These are phyloP conservation scores for Pseudochromis fuscus DNA, from an alignment of 2,797 vertebrate species.

Conservation along the genomic window DNA sequence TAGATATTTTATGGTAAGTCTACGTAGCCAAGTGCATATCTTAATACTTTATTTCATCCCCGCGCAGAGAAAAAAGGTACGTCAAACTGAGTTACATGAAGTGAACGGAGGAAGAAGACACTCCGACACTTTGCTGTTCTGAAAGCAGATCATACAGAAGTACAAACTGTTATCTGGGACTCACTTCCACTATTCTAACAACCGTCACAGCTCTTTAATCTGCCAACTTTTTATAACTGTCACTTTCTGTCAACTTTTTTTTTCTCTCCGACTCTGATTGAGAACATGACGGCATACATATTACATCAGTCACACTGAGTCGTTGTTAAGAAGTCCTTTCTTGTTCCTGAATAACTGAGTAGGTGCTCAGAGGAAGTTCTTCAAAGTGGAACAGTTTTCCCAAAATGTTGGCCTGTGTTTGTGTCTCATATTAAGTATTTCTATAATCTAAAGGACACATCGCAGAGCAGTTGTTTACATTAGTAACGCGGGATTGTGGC, in stretches of 20 bases:
- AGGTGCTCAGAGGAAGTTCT: slow-evolving; percentile 47
- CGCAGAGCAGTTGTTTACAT: slow-evolving; percentile 57
- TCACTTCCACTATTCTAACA: slow-evolving; percentile 59
- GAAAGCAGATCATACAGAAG: slow-evolving; percentile 51
- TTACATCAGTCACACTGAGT: slow-evolving; percentile 70
- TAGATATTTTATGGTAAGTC: slow-evolving; percentile 87
- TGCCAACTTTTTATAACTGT: slow-evolving; percentile 64
- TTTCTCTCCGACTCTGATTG: slow-evolving; percentile 59
- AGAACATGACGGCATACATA: slow-evolving; percentile 71
- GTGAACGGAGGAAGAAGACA: slow-evolving; percentile 52
- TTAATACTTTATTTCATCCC: slow-evolving; percentile 83
- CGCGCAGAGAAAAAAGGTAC: slow-evolving; percentile 74
- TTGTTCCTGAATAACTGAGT: slow-evolving; percentile 56
- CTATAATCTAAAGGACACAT: slow-evolving; percentile 46
- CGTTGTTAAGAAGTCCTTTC: slow-evolving; percentile 52
- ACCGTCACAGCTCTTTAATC: slow-evolving; percentile 56
- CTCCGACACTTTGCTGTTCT: slow-evolving; percentile 53
- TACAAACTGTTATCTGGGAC: slow-evolving; percentile 41
- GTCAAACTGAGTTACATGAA: slow-evolving; percentile 53
- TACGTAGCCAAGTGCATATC: slow-evolving; percentile 85
- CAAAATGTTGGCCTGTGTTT: slow-evolving; percentile 38
- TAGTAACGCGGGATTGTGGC: slow-evolving; percentile 32
- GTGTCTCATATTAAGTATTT: slow-evolving; percentile 33
- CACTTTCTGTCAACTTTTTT: slow-evolving; percentile 71
- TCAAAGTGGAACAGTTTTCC: slow-evolving; percentile 53